Evolutionary conservation across 2,797 vertebrate species (phyloP).

Genomic region (Hylomyscus alleni): DNA sequence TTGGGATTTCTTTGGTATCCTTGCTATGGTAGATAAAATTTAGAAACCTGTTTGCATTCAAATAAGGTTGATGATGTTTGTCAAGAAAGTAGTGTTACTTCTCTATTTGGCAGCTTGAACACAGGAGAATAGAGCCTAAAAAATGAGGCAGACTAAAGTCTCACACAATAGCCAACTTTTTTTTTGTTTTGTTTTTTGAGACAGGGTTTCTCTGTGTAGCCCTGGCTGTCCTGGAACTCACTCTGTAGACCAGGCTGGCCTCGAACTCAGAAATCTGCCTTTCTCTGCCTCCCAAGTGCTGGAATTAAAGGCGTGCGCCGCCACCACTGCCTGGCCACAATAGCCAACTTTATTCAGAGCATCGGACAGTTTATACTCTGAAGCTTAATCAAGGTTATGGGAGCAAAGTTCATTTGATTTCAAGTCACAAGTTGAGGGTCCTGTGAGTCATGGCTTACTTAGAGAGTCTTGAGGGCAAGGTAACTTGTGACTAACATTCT

Average conservation of each 20-base stretch:
- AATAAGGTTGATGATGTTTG: not conserved
- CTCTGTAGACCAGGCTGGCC: too few species aligned
- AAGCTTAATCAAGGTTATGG: not conserved
- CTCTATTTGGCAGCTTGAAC: too few species aligned
- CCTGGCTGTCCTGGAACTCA: too few species aligned
- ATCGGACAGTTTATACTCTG: not conserved
- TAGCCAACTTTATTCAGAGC: not conserved
- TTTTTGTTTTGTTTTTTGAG: too few species aligned
- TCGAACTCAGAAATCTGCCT: too few species aligned
- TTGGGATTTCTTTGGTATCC: not conserved
- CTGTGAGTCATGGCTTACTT: not conserved
- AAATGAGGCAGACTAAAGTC: not conserved
- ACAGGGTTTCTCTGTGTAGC: too few species aligned
- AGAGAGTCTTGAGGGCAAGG: not conserved
- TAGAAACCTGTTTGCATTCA: slow-evolving; percentile 39
- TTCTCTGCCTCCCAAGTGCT: too few species aligned
- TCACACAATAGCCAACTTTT: not conserved
- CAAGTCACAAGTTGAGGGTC: not conserved
- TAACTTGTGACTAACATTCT: not conserved
- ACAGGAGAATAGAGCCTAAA: not conserved
- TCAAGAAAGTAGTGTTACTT: not conserved
- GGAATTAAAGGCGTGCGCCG: too few species aligned
- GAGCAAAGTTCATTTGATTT: not conserved
- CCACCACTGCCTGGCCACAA: too few species aligned
- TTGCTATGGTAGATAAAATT: slow-evolving; percentile 7